Evolutionary conservation across 2,113 vertebrate species (phyloP), one percentile per base, ranked within the genome.

Genomic region (Octodon degus): DNA sequence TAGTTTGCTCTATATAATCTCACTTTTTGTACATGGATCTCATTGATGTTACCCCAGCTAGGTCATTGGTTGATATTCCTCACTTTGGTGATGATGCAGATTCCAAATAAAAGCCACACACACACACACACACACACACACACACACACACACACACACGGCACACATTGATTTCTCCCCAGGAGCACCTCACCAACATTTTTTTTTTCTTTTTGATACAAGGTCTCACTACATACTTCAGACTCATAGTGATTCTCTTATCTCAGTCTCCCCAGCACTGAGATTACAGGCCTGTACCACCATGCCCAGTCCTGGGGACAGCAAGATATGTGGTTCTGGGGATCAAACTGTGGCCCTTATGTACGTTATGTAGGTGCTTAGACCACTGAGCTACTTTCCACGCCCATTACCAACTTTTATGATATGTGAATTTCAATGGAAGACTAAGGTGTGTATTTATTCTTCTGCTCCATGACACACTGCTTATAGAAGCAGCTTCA

Each of bases 381-480:
- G 55, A 19, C 55, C 16, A 58, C 55, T 58, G 55, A 58, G 16
- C 55, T 58, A 58, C 17, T 58, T 58, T 4, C 55, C 55, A 58
- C 19, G 16, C 55, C 17, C 55, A 58, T 58, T 16, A 17, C 10
- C 34, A 43, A 20, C 68, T 89, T 30, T 50, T 19, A n/a, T 1
- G 30, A n/a, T 8, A 65, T 22, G 2, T 40, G 0, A 7, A 8
- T 19, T 91, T 37, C n/a, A 91, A 0, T 7, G 7, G 12, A 17
- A 80, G 13, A 11, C n/a, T 40, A 43, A 53, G 27, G 24, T 25
- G 0, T 67, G 2, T 8, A 20, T 11, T 27, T 62, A 2, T 72
- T 24, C 77, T 88, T 65, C 68, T 63, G 50, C 0, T 34, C 25
- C 11, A 76, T 2, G 27, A 20, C 3, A 63, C 14, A 7, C 32